These are phyloP conservation scores for Dolichomitus sp. DNA, from an alignment of 2,888 invertebrate genomes.

Conservation along the genomic window DNA sequence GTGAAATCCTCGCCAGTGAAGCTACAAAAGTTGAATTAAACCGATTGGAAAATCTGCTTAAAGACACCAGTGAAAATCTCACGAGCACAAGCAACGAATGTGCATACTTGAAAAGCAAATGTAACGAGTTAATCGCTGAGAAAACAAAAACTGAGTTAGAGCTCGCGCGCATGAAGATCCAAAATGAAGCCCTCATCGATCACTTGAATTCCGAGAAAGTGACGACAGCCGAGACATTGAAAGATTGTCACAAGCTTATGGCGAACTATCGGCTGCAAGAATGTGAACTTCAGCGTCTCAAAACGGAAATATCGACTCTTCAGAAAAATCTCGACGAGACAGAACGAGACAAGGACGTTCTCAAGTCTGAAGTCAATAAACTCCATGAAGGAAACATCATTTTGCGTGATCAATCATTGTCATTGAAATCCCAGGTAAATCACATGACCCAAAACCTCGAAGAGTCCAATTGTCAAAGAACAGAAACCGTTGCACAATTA, in stretches of 20 bases:
- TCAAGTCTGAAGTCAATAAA: slow-evolving; percentile 52
- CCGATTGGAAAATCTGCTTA: slow-evolving; percentile 50
- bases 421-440: slow-evolving; percentile 61
- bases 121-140: slow-evolving; percentile 49
- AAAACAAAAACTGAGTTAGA: slow-evolving; percentile 49
- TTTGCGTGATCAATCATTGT: slow-evolving; percentile 30
- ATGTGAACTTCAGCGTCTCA: slow-evolving; percentile 47
- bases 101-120: slow-evolving; percentile 40
- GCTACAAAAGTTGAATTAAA: slow-evolving; percentile 38
- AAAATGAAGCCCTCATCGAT: slow-evolving; percentile 64
- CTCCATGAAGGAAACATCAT: slow-evolving; percentile 14
- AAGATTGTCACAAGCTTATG: slow-evolving; percentile 59
- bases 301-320: slow-evolving; percentile 62
- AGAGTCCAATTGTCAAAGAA: slow-evolving; percentile 43
- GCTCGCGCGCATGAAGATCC: slow-evolving; percentile 60
- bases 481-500: slow-evolving; percentile 55
- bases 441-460: slow-evolving; percentile 56
- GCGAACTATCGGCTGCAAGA: slow-evolving; percentile 49
- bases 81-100: slow-evolving; percentile 56
- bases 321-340: slow-evolving; percentile 54
- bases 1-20: background rate
- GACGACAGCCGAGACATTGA: slow-evolving; percentile 56
- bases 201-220: slow-evolving; percentile 63
- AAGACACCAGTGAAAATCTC: slow-evolving; percentile 47
- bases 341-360: slow-evolving; percentile 53